phyloP scores from a whole-genome alignment of 2,888 invertebrate species.

The Polylopha cassiicola region DNA sequence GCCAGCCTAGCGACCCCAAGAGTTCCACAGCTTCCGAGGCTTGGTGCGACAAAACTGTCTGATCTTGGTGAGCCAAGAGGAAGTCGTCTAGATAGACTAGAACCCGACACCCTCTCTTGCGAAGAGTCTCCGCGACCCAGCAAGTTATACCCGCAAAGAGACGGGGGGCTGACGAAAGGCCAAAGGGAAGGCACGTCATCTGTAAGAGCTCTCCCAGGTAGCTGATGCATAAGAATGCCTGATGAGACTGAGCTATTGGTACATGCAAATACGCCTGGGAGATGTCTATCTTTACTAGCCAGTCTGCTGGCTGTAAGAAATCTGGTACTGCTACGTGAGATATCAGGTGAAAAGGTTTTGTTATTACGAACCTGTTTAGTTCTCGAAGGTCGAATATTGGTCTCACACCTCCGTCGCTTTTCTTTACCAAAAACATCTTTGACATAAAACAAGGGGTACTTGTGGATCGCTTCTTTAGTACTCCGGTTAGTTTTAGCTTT shows the following conservation, averaged over 20 bases:
- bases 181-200: slow-evolving; percentile 20
- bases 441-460: background rate
- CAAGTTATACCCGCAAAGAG: slow-evolving; percentile 23
- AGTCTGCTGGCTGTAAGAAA: slow-evolving; percentile 3
- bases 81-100: slow-evolving; percentile 30
- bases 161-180: slow-evolving; percentile 13
- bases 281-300: slow-evolving; percentile 16
- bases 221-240: slow-evolving; percentile 14
- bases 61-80: slow-evolving; percentile 17
- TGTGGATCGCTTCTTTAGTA: too few species aligned
- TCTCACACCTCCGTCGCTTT: background rate
- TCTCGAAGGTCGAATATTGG: background rate
- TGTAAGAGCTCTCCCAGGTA: slow-evolving; percentile 5
- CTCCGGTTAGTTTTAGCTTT: too few species aligned
- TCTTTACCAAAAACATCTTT: background rate
- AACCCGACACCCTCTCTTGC: slow-evolving; percentile 23
- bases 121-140: slow-evolving; percentile 26
- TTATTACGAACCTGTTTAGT: background rate
- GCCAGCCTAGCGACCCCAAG: slow-evolving; percentile 11
- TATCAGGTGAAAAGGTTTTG: background rate
- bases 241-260: slow-evolving; percentile 3
- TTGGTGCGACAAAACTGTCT: background rate
- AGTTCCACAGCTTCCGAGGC: background rate
- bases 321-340: background rate
- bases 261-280: slow-evolving; percentile 21